phyloP scores from a whole-genome alignment of 1,140 invertebrate species.

The Drosophila sproati region DNA sequence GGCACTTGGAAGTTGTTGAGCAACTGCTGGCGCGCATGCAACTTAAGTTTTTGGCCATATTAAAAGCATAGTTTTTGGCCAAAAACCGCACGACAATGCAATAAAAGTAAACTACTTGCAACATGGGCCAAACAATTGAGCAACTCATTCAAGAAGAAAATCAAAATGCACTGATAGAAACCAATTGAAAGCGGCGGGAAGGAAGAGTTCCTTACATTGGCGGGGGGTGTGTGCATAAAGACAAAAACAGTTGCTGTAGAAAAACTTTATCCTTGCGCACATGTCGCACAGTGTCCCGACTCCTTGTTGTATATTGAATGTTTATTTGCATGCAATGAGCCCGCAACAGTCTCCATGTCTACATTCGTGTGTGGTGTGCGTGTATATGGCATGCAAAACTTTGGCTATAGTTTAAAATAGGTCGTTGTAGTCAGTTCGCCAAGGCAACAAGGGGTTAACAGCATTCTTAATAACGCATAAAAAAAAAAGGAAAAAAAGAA shows the following conservation, averaged over 20 bases:
- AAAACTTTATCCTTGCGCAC: constrained; percentile 48
- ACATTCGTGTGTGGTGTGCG: constrained; percentile 2
- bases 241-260: constrained; percentile 20
- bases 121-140: constrained; percentile 76
- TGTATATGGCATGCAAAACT: constrained; percentile 44
- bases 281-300: constrained; percentile 28
- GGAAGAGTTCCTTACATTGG: background rate
- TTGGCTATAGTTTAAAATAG: constrained; percentile 37
- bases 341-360: constrained; percentile 5
- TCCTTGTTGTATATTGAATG: constrained; percentile 72
- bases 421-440: constrained; percentile 34
- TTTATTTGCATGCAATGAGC: constrained; percentile 77
- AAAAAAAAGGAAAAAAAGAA: constrained; percentile 42
- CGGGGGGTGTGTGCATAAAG: background rate
- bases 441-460: constrained; percentile 66
- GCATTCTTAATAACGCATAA: constrained; percentile 76
- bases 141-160: constrained; percentile 78
- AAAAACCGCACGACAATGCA: constrained; percentile 75
- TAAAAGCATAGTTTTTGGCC: constrained; percentile 72
- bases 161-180: constrained; percentile 81
- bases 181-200: constrained; percentile 55
- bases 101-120: constrained; percentile 68
- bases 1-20: constrained; percentile 52
- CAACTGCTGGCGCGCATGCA: constrained; percentile 14
- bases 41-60: constrained; percentile 61